These are phyloP conservation scores for Chelonia mydas DNA, from an alignment of 2,797 vertebrate species.

Conservation along the genomic window DNA sequence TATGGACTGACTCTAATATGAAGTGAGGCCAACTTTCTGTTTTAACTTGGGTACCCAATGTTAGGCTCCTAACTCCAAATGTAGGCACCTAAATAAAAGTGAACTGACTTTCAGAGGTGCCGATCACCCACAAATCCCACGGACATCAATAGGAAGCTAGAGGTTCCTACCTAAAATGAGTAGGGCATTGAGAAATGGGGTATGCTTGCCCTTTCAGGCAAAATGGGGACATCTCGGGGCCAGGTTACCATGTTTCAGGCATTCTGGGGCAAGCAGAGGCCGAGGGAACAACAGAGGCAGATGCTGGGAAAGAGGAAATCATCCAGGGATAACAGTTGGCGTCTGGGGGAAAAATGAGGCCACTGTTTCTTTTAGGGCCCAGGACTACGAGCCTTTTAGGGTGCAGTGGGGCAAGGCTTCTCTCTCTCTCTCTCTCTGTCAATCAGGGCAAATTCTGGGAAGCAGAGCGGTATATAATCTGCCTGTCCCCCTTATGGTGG, in stretches of 20 bases:
- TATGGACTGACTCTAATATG: neutral
- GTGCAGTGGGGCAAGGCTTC: neutral
- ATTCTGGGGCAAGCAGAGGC: neutral
- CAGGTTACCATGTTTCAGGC: neutral
- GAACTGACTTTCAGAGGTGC: neutral
- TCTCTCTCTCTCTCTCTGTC: neutral
- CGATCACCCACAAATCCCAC: neutral
- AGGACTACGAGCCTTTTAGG: neutral
- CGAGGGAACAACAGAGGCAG: neutral
- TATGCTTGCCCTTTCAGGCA: neutral
- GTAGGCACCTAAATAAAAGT: neutral
- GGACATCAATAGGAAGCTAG: neutral
- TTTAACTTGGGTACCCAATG: neutral
- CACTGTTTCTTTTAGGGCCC: neutral
- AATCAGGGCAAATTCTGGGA: neutral
- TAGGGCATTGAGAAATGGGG: neutral
- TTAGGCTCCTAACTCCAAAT: neutral
- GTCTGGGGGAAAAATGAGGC: neutral
- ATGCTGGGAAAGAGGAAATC: neutral
- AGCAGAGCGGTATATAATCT: neutral
- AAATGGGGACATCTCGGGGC: rapidly evolving
- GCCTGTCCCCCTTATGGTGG: neutral
- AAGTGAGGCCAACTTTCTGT: neutral
- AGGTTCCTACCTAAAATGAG: neutral
- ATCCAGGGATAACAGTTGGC: neutral